Base-by-base conservation (phyloP, 1,140 invertebrate genomes). In the Heliconius nattereri region DNA sequence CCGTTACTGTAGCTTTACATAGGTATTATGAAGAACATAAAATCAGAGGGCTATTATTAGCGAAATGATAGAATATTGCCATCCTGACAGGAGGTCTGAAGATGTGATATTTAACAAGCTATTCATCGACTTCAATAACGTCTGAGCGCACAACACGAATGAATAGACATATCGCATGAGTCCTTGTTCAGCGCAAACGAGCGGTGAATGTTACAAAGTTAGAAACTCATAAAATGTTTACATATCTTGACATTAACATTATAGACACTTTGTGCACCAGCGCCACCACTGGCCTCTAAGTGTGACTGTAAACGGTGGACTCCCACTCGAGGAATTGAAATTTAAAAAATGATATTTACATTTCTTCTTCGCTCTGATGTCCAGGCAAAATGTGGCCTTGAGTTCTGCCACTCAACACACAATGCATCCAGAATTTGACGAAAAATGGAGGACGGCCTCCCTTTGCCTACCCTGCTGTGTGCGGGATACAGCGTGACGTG, bases 21-120 rank as follows among this genome's bases (percentile, higher is more conserved):
- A 71, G 57, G 66, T 45, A 45, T 35, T 45, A 45, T 6, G 49
- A 52, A 20, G 6, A 66, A 71, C 70, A 78, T 77, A 78, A 78
- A 75, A 72, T 70, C 76, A 75, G 80, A 81, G 76, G 66, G 73
- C 73, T 78, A 81, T 81, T 81, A 81, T 81, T 78, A 78, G 77
- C 76, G 73, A 73, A 72, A 75, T 70, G 71, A 81, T 83, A 85
- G 80, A 83, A 84, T 84, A 85, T 85, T 85, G 84, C 74, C 82
- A 77, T 77, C 76, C 71, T 84, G 85, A 84, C 83, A 83, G 73
- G 81, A 78, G 79, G 78, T 83, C 83, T 83, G 83, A 79, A 86
- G 83, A 85, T 81, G 83, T 78, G 83, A 84, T 82, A 85, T 86
- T 91, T 93, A 91, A 91, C 88, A 90, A 89, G 83, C 91, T 86